Evolutionary conservation across 2,113 vertebrate genomes (phyloP), one percentile per base, ranked within the genome.

Genomic region (Raja brachyura): DNA sequence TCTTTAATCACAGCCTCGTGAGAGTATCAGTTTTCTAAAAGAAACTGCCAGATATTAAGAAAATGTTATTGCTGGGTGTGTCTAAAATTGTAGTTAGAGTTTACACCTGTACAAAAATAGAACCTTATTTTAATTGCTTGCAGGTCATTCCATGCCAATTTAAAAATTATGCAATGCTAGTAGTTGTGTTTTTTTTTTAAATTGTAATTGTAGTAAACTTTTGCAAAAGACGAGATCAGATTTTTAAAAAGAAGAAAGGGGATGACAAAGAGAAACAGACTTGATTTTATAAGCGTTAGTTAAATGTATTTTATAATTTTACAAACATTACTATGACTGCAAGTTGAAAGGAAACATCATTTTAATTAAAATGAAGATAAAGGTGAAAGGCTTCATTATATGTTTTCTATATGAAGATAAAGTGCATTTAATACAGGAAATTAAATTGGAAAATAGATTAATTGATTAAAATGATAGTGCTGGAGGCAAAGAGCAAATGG

Each of bases 21-120:
- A 98, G 97, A 97, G 97, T 98, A 98, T 99, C 98, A 95, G 95
- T 96, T 99, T 98, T 98, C 98, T 96, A 96, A 97, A 96, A 97
- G 97, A 98, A 98, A 99, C 97, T 97, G 97, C 98, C 97, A 97
- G 98, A 97, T 97, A 96, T 97, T 98, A 98, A 97, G 98, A 98
- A 96, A 98, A 98, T 98, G 98, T 98, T 99, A 99, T 98, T 98
- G 97, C 96, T 98, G 97, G 95, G 96, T 98, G 98, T 99, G 98
- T 99, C 98, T 97, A 97, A 98, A 98, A 97, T 98, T 97, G 97
- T 97, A 97, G 97, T 97, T 97, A 96, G 96, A 96, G 96, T 96
- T 96, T 97, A 96, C 95, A 96, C 97, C 97, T 97, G 97, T 97
- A 95, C 95, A 95, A 96, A 97, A 97, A 96, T 95, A 95, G 95